A percentile compares a stretch with the other conserved stretches of the same genome.
Conservation (phyloP, 2,797 vertebrate genomes). For the Uromys caudimaculatus region DNA sequence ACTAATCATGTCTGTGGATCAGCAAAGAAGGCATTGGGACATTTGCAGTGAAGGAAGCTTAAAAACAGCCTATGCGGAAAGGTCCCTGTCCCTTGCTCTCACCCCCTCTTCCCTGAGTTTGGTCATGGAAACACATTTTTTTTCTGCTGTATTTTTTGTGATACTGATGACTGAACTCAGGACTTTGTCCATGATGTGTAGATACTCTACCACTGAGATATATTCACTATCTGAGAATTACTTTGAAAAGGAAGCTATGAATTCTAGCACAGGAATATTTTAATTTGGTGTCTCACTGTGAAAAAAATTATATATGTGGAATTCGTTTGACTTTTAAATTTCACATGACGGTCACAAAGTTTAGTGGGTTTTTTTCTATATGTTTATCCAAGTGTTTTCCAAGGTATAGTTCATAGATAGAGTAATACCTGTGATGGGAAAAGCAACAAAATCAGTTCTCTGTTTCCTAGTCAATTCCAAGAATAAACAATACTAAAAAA, state of each 20-base stretch:
- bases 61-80: neutral
- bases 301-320: neutral
- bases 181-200: neutral
- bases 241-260: conserved; percentile 10
- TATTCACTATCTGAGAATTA: neutral
- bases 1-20: neutral
- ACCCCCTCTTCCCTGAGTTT: neutral
- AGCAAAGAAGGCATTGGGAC: neutral
- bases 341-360: neutral
- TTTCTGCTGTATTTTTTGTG: neutral
- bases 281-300: neutral
- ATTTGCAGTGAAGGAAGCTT: neutral
- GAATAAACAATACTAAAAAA: conserved; percentile 8
- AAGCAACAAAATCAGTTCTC: neutral
- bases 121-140: neutral
- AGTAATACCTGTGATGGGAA: neutral
- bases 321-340: conserved; percentile 44
- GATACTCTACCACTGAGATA: neutral
- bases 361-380: neutral
- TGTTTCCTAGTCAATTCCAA: neutral
- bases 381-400: neutral
- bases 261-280: neutral
- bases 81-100: neutral
- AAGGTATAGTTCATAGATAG: neutral
- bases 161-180: neutral